Percentiles rank a stretch among this genome's conserved stretches.
Evolutionary conservation across 2,888 invertebrate species (phyloP).

Genomic region (Ptychoptera albimana): DNA sequence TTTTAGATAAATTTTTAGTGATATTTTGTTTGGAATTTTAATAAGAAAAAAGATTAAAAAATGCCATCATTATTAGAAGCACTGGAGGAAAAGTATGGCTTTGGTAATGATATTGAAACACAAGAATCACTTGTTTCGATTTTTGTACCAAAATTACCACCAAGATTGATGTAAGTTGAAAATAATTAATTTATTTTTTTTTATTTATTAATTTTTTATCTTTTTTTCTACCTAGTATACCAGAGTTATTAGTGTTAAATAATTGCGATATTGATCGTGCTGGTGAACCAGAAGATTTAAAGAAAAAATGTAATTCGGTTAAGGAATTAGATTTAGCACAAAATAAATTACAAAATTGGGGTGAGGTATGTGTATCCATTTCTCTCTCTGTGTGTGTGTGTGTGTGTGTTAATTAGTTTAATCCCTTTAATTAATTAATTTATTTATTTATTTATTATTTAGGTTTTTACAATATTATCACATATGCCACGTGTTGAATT

Average conservation of each 20-base stretch:
- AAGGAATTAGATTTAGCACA: constrained; percentile 87
- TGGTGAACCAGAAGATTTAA: constrained; percentile 63
- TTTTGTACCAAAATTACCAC: constrained; percentile 71
- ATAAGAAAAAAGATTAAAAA: constrained; percentile 17
- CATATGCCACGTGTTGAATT: constrained; percentile 82
- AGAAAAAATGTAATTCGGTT: constrained; percentile 75
- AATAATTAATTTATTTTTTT: background rate
- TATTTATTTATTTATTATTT: constrained; percentile 33
- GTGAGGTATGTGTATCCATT: constrained; percentile 46
- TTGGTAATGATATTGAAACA: constrained; percentile 33
- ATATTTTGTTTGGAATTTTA: too few species aligned
- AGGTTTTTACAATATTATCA: constrained; percentile 62
- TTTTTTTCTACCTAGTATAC: constrained; percentile 40
- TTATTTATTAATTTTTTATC: constrained; percentile 1
- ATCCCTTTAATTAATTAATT: constrained; percentile 11
- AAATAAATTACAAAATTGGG: constrained; percentile 79
- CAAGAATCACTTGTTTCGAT: constrained; percentile 48
- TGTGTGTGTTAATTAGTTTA: constrained; percentile 10
- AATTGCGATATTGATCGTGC: constrained; percentile 84
- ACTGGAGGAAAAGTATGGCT: constrained; percentile 70
- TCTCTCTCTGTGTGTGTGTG: constrained; percentile 24
- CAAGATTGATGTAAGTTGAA: constrained; percentile 32
- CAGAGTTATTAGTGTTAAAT: constrained; percentile 72
- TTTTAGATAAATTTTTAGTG: too few species aligned
- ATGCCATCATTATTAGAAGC: constrained; percentile 88